Base-by-base conservation (phyloP, 2,888 invertebrate species). In the Lepeophtheirus nordmannii region DNA sequence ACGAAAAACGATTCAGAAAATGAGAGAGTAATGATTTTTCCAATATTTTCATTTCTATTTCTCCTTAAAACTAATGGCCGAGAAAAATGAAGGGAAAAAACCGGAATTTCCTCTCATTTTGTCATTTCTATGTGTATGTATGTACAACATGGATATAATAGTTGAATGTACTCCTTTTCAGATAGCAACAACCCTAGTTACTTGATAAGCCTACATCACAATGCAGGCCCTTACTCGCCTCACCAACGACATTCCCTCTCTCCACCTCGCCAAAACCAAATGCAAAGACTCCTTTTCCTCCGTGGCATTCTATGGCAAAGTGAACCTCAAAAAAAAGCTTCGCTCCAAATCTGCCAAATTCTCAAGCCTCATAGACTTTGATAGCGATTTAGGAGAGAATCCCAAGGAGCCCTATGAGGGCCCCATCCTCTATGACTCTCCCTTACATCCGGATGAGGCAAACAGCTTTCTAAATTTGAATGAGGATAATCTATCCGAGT, bases 281-380 rank as follows among this genome's bases (percentile, higher is more conserved):
- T 46, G 53, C 53, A 46, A 46, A 46, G 53, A 46, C 53, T 46
- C 53, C 2, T 46, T 46, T 46, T 46, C 53, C 2, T 46, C 53
- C 53, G 53, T 46, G 8, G 53, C 53, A 46, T 46, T 46, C 17
- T 46, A 46, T 8, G 5, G n/a, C 14, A 46, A 46, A 17, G 53
- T 46, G 3, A 46, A 46, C 53, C 53, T 46, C 2, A 46, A 46
- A 17, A 46, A 46, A 46, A 46, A 46, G 53, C 53, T 46, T 8
- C 53, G 53, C 53, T 46, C 53, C 8, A 46, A 46, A 8, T 46
- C 53, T 17, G 53, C 53, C 53, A 46, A 46, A 17, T 46, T 46
- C 53, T 46, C 53, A 46, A 46, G 53, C 53, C 53, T 46, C 53
- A 46, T 46, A 14, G 53, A 46, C 53, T 46, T 46, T 46, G 53